Evolutionary conservation across 1,140 invertebrate genomes (phyloP).

Genomic region (Cepaea nemoralis): DNA sequence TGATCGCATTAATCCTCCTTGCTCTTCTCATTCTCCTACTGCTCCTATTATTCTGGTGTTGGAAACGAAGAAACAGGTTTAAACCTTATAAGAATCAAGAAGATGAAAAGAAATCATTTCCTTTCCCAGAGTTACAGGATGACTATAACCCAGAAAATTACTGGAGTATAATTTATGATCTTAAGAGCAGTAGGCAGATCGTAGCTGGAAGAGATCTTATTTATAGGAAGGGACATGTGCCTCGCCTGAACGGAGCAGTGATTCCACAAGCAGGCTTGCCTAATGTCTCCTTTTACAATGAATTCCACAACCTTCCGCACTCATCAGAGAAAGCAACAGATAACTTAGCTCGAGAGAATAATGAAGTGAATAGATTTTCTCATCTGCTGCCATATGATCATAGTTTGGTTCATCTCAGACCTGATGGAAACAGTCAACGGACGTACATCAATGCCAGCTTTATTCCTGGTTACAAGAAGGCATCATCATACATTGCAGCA

Average conservation of each 20-base stretch:
- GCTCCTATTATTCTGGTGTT: conserved; percentile 51
- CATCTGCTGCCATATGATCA: conserved; percentile 70
- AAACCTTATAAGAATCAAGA: conserved; percentile 46
- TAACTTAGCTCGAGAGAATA: conserved; percentile 52
- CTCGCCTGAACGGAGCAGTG: conserved; percentile 41
- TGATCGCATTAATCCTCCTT: conserved; percentile 49
- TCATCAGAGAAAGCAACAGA: conserved; percentile 41
- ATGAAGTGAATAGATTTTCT: conserved; percentile 64
- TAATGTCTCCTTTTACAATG: conserved; percentile 62
- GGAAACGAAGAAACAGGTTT: conserved; percentile 43
- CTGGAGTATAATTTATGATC: conserved; percentile 64
- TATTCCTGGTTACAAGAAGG: conserved; percentile 61
- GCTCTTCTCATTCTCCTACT: conserved; percentile 55
- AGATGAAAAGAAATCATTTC: conserved; percentile 39
- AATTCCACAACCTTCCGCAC: conserved; percentile 65
- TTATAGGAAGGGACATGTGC: conserved; percentile 41
- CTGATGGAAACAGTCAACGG: conserved; percentile 63
- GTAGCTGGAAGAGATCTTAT: conserved; percentile 55
- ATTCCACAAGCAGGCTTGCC: conserved; percentile 26
- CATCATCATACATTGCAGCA: conserved; percentile 65
- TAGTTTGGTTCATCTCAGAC: conserved; percentile 57
- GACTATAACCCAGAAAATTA: conserved; percentile 53
- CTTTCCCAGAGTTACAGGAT: conserved; percentile 6
- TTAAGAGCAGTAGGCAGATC: conserved; percentile 60
- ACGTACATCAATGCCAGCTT: conserved; percentile 97